Percentiles rank a stretch among this genome's conserved stretches.
Evolutionary conservation across 2,888 invertebrate genomes (phyloP).

Genomic region (Conchocele bisecta): DNA sequence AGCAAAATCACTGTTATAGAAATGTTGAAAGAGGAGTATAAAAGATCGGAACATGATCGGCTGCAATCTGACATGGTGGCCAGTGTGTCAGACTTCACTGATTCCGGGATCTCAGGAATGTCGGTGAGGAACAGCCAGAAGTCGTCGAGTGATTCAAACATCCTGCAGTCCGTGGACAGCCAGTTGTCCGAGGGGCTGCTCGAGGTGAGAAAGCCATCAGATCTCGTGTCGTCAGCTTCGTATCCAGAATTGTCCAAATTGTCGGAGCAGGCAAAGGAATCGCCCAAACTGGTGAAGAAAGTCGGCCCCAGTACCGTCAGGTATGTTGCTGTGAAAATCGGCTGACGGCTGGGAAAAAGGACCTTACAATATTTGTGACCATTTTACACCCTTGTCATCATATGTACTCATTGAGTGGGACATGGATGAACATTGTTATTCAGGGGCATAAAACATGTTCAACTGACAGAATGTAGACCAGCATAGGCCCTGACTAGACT

Average conservation of each 20-base stretch:
- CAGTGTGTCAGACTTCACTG: constrained; percentile 50
- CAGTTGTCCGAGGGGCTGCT: constrained; percentile 16
- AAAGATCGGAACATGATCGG: constrained; percentile 2
- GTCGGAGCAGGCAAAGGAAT: constrained; percentile 51
- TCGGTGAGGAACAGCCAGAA: constrained; percentile 51
- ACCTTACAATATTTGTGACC: too few relatives aligned
- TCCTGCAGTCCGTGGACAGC: constrained; percentile 56
- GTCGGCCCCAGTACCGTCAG: constrained; percentile 77
- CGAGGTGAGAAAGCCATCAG: constrained; percentile 27
- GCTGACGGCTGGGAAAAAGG: too few relatives aligned
- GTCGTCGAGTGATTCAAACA: constrained; percentile 74
- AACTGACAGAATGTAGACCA: too few relatives aligned
- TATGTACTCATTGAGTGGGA: too few relatives aligned
- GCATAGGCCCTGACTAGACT: too few relatives aligned
- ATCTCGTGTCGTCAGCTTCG: constrained; percentile 70
- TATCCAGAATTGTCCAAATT: constrained; percentile 73
- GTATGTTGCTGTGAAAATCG: constrained; percentile 62
- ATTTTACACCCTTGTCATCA: too few relatives aligned
- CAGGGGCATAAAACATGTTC: too few relatives aligned
- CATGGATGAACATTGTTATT: too few relatives aligned
- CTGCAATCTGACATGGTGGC: constrained; percentile 32
- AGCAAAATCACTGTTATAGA: constrained; percentile 73
- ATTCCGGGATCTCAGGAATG: constrained; percentile 41
- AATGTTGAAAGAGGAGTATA: constrained; percentile 74
- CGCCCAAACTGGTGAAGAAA: constrained; percentile 73